phyloP scores from a whole-genome alignment of 2,888 invertebrate species.

The Halocaridina rubra region DNA sequence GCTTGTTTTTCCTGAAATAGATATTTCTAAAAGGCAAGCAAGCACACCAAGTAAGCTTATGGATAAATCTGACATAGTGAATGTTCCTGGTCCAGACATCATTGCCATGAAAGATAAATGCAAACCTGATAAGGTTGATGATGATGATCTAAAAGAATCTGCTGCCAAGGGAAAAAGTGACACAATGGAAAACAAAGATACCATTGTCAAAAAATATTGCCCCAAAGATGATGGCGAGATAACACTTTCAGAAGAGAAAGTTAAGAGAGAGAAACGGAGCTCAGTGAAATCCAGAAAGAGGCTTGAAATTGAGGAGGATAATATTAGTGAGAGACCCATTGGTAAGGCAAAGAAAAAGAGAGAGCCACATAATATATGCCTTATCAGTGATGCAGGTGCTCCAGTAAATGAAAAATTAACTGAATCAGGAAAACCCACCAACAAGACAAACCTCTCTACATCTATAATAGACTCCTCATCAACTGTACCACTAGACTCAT shows the following conservation, averaged over 20 bases:
- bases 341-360: not conserved
- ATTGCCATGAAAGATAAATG: no score
- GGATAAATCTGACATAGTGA: not conserved
- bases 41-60: not conserved
- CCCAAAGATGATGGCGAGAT: no score
- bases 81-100: not conserved
- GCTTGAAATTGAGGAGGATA: not conserved
- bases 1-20: no score
- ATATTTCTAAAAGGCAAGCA: not conserved
- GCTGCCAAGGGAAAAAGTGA: not conserved
- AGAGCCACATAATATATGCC: not conserved
- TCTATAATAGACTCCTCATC: no score
- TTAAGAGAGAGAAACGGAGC: not conserved
- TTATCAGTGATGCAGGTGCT: no score
- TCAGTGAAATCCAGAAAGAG: not conserved
- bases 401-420: no score
- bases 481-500: no score
- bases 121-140: not conserved
- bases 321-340: not conserved
- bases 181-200: no score
- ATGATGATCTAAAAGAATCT: not conserved
- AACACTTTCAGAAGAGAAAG: no score
- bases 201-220: no score
- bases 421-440: no score
- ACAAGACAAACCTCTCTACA: no score